Evolutionary conservation across 2,797 vertebrate species (phyloP).

Genomic region (Sebastes matsubarae): DNA sequence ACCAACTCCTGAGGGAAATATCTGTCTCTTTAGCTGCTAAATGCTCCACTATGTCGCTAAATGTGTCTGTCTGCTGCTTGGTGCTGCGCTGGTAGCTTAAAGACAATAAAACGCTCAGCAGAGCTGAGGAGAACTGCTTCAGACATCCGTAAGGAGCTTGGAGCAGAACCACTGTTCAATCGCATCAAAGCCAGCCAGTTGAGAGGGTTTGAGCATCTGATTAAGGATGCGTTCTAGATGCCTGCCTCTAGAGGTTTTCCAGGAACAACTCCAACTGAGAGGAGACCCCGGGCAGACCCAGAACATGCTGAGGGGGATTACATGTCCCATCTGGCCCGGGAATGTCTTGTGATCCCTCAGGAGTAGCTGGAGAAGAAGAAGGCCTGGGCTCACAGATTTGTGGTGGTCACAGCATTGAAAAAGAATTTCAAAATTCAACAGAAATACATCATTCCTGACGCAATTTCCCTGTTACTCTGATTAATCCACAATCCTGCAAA

Average conservation of each 20-base stretch:
- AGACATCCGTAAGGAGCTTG: background rate
- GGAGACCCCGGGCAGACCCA: background rate
- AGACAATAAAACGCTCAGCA: background rate
- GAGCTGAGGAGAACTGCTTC: background rate
- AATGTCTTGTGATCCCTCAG: background rate
- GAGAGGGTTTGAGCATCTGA: background rate
- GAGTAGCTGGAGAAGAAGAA: background rate
- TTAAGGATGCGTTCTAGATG: background rate
- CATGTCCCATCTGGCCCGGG: conserved; percentile 12
- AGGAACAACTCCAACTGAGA: conserved; percentile 1
- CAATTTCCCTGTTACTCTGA: background rate
- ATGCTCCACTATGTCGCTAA: background rate
- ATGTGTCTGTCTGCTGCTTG: background rate
- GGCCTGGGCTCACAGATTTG: background rate
- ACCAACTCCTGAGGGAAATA: background rate
- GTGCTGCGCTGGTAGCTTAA: background rate
- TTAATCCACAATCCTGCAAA: background rate
- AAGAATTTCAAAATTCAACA: background rate
- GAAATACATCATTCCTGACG: background rate
- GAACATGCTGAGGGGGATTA: conserved; percentile 1
- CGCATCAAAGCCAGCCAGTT: background rate
- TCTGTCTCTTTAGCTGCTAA: background rate
- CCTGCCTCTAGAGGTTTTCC: background rate
- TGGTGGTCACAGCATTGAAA: background rate
- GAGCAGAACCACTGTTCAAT: background rate